Conservation (phyloP, 2,797 vertebrate genomes). For the Platalea minor region DNA sequence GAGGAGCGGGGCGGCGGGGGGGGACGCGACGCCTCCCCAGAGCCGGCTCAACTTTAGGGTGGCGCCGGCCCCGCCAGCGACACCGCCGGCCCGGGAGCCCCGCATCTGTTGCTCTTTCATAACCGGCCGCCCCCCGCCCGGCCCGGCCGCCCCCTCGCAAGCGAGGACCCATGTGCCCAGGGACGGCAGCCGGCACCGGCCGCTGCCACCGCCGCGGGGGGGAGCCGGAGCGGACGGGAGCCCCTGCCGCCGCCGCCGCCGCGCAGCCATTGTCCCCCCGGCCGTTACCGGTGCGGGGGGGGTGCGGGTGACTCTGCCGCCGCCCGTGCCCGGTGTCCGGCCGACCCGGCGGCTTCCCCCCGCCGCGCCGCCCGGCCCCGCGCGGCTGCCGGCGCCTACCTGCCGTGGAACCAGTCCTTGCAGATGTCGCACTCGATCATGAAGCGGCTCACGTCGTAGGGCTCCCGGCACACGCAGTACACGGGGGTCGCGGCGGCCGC, state of each 20-base stretch:
- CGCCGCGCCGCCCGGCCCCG: not conserved
- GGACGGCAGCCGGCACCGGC: not conserved
- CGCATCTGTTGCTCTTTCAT: constrained; percentile 71
- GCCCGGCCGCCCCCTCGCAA: not conserved
- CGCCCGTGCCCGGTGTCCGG: not conserved
- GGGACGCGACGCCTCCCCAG: not conserved
- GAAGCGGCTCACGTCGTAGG: constrained; percentile 96
- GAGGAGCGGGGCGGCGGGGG: not conserved
- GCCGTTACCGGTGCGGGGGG: not conserved
- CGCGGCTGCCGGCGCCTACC: constrained; percentile 74
- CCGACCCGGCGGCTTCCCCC: not conserved
- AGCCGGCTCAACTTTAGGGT: constrained; percentile 4
- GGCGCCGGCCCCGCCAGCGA: not conserved
- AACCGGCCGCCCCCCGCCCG: not conserved
- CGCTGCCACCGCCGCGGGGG: not conserved
- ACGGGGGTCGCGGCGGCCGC: constrained; percentile 82
- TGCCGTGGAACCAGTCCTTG: constrained; percentile 99
- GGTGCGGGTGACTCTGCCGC: not conserved
- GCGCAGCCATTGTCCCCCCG: constrained; percentile 33
- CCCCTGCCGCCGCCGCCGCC: not conserved
- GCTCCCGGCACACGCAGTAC: constrained; percentile 98
- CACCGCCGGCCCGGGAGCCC: not conserved
- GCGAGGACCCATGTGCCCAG: not conserved
- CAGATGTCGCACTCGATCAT: constrained; percentile 98
- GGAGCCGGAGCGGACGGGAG: not conserved